These are phyloP conservation scores for Meteorus cinctellus DNA, from an alignment of 2,888 invertebrate species.

Conservation along the genomic window DNA sequence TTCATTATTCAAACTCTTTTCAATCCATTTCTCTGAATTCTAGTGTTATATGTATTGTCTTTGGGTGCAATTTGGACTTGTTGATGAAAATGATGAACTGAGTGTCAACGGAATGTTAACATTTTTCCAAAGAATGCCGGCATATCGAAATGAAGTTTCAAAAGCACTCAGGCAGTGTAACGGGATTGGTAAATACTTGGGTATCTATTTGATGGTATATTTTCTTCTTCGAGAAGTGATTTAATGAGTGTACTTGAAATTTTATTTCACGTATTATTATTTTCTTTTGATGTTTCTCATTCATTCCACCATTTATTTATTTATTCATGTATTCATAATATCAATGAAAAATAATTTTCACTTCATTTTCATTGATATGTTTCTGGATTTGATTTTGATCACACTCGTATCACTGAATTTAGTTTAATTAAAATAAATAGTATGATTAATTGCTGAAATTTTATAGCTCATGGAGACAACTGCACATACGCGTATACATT, in stretches of 20 bases:
- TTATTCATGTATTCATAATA: not conserved
- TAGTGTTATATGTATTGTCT: conserved; percentile 72
- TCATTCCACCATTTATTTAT: conserved; percentile 17
- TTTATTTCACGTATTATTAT: not conserved
- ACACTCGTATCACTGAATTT: conserved; percentile 6
- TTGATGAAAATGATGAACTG: conserved; percentile 68
- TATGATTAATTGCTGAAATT: conserved; percentile 19
- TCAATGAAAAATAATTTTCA: no score
- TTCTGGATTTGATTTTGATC: conserved; percentile 20
- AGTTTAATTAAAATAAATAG: not conserved
- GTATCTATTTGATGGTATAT: conserved; percentile 55
- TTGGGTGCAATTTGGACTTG: conserved; percentile 69
- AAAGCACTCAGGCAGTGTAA: conserved; percentile 66
- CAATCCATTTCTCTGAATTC: not conserved
- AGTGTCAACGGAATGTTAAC: conserved; percentile 67
- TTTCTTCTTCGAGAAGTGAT: conserved; percentile 2
- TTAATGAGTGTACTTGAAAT: conserved; percentile 39
- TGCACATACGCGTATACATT: conserved; percentile 70
- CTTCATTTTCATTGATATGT: conserved; percentile 9
- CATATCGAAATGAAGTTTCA: conserved; percentile 67
- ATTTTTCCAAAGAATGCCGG: conserved; percentile 69
- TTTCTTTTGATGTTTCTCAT: conserved; percentile 19
- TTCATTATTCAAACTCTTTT: conserved; percentile 2
- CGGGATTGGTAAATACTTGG: conserved; percentile 66
- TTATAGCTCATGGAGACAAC: conserved; percentile 66